These are phyloP conservation scores for Eueides isabella DNA, from an alignment of 1,140 invertebrate genomes.

Conservation along the genomic window DNA sequence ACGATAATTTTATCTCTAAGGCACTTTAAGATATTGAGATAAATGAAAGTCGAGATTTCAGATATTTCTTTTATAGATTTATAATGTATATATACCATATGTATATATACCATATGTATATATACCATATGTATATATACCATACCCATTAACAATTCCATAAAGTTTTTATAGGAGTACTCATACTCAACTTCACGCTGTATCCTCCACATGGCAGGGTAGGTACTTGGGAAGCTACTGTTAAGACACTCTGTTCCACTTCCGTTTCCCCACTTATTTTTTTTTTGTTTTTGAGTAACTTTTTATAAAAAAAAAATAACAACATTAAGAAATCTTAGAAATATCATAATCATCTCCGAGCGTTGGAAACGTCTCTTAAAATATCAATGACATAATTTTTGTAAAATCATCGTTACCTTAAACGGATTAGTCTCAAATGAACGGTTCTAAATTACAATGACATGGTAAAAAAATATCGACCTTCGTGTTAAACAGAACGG, in stretches of 20 bases:
- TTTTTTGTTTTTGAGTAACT: too few species aligned
- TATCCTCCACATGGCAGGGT: too few species aligned
- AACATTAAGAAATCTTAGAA: too few species aligned
- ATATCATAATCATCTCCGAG: neutral
- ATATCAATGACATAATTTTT: conserved; percentile 19
- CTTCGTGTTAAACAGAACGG: neutral
- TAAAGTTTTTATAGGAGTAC: too few species aligned
- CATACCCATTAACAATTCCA: too few species aligned
- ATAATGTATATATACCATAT: neutral
- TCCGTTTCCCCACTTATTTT: too few species aligned
- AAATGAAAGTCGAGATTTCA: neutral
- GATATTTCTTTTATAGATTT: neutral
- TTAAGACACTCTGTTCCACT: too few species aligned
- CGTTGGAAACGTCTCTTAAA: conserved; percentile 5
- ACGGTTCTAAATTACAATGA: conserved; percentile 21
- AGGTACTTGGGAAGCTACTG: too few species aligned
- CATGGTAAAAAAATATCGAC: neutral
- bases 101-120: too few species aligned
- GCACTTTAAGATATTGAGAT: conserved; percentile 5
- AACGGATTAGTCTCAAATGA: conserved; percentile 18
- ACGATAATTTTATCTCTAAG: conserved; percentile 1
- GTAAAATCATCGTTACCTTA: conserved; percentile 31
- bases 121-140: too few species aligned
- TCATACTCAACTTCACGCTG: too few species aligned
- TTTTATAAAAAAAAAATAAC: too few species aligned